Evolutionary conservation across 1,140 invertebrate genomes (phyloP).

Genomic region (Drosophila arizonae): DNA sequence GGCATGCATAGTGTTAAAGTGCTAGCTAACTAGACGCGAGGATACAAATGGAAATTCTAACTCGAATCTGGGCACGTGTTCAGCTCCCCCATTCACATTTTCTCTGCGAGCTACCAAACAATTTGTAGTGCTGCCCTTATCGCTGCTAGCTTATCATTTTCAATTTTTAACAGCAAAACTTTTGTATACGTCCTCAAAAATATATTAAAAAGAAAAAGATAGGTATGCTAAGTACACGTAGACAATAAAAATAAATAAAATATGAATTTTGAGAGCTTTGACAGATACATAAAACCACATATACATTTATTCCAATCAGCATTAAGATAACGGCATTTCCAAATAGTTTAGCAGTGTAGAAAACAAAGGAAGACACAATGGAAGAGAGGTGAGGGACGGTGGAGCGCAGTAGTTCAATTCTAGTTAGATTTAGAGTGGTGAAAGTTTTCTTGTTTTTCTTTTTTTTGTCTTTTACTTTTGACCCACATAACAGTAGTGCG

Average conservation of each 20-base stretch:
- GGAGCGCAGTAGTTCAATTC: conserved; percentile 15
- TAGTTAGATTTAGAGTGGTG: conserved; percentile 46
- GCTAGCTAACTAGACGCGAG: background rate
- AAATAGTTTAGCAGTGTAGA: conserved; percentile 16
- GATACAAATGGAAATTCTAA: background rate
- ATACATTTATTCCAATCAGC: conserved; percentile 25
- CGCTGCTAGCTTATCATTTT: conserved; percentile 46
- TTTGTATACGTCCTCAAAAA: conserved; percentile 62
- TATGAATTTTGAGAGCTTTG: background rate
- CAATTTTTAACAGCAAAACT: conserved; percentile 43
- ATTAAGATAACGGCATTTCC: conserved; percentile 40
- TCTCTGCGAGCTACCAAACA: background rate
- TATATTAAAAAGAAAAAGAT: conserved; percentile 16
- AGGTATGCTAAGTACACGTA: conserved; percentile 51
- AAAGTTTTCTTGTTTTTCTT: conserved; percentile 47
- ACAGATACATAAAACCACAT: conserved; percentile 25
- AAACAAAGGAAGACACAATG: background rate
- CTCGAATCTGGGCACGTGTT: background rate
- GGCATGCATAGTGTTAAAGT: background rate
- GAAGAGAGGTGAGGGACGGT: background rate
- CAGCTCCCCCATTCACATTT: background rate
- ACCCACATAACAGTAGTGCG: conserved; percentile 48
- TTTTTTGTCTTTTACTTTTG: conserved; percentile 30
- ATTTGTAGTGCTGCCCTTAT: conserved; percentile 40
- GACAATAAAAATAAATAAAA: conserved; percentile 4